A percentile compares a stretch with the other conserved stretches of the same genome.
Evolutionary conservation across 2,888 invertebrate species (phyloP).

Genomic region (Leucophenga maculata): DNA sequence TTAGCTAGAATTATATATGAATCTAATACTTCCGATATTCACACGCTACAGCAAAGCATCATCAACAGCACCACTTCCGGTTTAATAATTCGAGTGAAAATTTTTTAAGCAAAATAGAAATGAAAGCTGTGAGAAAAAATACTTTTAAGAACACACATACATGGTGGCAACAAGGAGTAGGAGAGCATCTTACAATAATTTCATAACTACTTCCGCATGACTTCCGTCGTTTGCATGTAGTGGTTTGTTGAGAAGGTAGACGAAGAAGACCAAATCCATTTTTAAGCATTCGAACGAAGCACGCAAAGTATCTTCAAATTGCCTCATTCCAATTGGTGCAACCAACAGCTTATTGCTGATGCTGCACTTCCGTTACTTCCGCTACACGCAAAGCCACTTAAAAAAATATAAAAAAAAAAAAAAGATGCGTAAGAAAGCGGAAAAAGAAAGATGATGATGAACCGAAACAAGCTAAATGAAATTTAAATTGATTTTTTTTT

Average conservation of each 20-base stretch:
- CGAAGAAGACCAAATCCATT: slow-evolving; percentile 9
- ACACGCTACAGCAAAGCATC: not conserved
- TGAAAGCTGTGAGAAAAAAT: slow-evolving; percentile 36
- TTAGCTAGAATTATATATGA: not conserved
- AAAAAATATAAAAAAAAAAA: not conserved
- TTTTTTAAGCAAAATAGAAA: slow-evolving; percentile 38
- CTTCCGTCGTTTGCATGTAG: slow-evolving; percentile 51
- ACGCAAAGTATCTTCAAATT: slow-evolving; percentile 15
- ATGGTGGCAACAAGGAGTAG: slow-evolving; percentile 7
- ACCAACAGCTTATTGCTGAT: not conserved
- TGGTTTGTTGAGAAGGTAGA: slow-evolving; percentile 5
- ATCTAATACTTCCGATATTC: slow-evolving; percentile 16
- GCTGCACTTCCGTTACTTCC: slow-evolving; percentile 22
- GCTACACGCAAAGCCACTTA: slow-evolving; percentile 15
- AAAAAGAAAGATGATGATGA: too few relatives aligned
- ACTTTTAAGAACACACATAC: slow-evolving; percentile 22
- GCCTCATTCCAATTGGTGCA: not conserved
- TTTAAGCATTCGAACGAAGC: slow-evolving; percentile 50
- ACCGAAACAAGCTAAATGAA: not conserved
- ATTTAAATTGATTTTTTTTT: not conserved
- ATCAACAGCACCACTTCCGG: slow-evolving; percentile 20
- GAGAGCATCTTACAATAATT: slow-evolving; percentile 39
- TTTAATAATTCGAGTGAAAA: slow-evolving; percentile 35
- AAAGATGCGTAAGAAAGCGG: not conserved
- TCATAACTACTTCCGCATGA: slow-evolving; percentile 64